Evolutionary conservation across 2,113 vertebrate species (phyloP), one percentile per base, ranked within the genome.

Genomic region (Strix aluco): DNA sequence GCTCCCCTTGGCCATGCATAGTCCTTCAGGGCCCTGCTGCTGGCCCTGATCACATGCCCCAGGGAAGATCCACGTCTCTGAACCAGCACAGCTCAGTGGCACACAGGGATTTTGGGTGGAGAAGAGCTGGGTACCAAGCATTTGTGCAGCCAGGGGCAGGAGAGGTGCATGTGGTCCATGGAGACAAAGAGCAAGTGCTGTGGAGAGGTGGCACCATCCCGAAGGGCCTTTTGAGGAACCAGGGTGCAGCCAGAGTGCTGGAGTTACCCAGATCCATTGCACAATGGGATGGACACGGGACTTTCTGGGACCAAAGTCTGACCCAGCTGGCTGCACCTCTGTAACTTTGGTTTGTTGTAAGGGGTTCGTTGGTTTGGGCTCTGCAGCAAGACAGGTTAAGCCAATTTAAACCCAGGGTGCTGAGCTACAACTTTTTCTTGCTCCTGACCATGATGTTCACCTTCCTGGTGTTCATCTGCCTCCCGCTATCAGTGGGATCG

Each of bases 1-100:
- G 36, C 49, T 69, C 32, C 20, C 9, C 19, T 58, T 79, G 20
- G 32, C 55, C 16, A 6, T 13, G 16, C 0, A 0, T 23, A 18
- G 34, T 58, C 25, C 42, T 40, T 78, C 47, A 54, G 59, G 52
- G 55, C 11, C 4, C 63, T 85, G 46, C n/a, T 89, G 52, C 69
- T 92, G 69, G 57, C 34, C 32, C n/a, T 1, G 13, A 32, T 42
- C 71, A 46, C 36, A 36, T 0, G 0, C 4, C 13, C 10, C 25
- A 29, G n/a, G 47, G 54, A 77, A 17, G 27, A 73, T 49, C 27
- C 44, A 5, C 1, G 2, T 57, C 42, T 55, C 61, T 61, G 52
- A 49, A 65, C 2, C 49, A 44, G 72, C 49, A 58, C 14, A 59
- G 62, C 44, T 80, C 61, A 17, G 61, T 29, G 16, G 1, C 61